Conservation (phyloP, 2,113 vertebrate species). For the Indri indri region DNA sequence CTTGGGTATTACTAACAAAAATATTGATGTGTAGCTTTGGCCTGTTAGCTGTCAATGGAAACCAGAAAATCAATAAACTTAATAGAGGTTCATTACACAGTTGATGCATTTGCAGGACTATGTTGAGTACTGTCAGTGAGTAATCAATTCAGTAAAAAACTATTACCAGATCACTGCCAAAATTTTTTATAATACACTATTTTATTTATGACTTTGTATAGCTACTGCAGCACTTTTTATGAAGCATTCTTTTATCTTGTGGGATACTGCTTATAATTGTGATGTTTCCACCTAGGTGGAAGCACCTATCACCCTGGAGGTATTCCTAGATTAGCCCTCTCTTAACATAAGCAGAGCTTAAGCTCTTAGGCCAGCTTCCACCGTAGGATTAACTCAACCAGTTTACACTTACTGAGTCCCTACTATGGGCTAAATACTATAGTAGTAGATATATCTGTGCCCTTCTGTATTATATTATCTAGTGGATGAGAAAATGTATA, state of each 20-base stretch:
- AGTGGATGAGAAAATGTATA: not conserved
- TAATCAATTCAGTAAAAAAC: constrained; percentile 92
- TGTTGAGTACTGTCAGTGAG: constrained; percentile 87
- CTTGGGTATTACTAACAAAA: constrained; percentile 93
- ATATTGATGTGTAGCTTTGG: constrained; percentile 94
- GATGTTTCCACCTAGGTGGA: not conserved
- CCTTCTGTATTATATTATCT: not conserved
- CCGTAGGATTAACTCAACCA: not conserved
- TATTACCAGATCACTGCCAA: constrained; percentile 86
- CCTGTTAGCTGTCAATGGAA: constrained; percentile 95
- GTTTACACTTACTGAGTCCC: not conserved
- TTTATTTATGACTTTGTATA: constrained; percentile 74
- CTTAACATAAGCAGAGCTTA: not conserved
- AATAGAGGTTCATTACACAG: constrained; percentile 96
- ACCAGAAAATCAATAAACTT: constrained; percentile 97
- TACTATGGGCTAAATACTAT: not conserved
- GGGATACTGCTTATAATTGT: constrained; percentile 30
- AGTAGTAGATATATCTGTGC: not conserved
- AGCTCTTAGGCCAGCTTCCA: not conserved
- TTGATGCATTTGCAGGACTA: constrained; percentile 92
- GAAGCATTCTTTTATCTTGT: not conserved
- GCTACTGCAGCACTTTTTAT: constrained; percentile 45
- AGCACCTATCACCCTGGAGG: not conserved
- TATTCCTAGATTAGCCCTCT: not conserved
- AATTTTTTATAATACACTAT: constrained; percentile 79